Evolutionary conservation across 2,113 vertebrate genomes (phyloP).

Genomic region (Peucedramus taeniatus): DNA sequence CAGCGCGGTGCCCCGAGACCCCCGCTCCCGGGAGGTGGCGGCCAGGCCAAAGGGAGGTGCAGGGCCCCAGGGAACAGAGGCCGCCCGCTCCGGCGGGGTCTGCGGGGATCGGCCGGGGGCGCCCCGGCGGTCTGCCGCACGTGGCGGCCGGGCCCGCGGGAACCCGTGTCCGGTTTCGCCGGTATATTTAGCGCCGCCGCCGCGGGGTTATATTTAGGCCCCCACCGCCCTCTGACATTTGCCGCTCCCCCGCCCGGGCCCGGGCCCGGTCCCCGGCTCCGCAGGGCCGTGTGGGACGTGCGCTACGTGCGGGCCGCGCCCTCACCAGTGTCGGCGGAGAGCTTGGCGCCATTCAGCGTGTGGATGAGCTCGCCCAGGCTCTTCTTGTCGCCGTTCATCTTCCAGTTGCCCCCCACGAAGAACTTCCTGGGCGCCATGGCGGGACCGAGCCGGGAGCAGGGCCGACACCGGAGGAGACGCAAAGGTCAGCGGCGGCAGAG

Average conservation of each 20-base stretch:
- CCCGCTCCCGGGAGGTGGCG: accelerated
- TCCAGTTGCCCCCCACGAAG: constrained; percentile 98
- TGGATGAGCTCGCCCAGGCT: constrained; percentile 87
- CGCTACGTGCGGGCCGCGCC: constrained; percentile 40
- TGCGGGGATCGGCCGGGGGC: background rate
- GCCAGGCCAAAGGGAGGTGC: background rate
- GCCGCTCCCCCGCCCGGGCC: background rate
- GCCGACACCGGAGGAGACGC: background rate
- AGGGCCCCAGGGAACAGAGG: background rate
- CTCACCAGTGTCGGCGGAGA: constrained; percentile 87
- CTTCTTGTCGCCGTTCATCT: constrained; percentile 97
- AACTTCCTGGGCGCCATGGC: constrained; percentile 90
- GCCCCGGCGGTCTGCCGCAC: background rate
- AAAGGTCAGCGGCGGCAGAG: constrained; percentile 25
- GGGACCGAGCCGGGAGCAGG: background rate
- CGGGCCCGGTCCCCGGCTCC: background rate
- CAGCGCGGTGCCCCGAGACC: background rate
- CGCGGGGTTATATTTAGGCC: constrained; percentile 36
- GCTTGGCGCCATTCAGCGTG: constrained; percentile 82
- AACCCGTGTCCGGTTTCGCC: constrained; percentile 8
- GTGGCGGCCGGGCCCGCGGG: background rate
- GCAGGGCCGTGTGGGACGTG: background rate
- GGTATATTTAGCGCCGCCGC: constrained; percentile 5
- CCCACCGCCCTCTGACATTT: constrained; percentile 58
- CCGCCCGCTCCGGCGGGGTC: background rate